Conservation (phyloP, 2,113 vertebrate species). For the Oreochromis tanganicae region DNA sequence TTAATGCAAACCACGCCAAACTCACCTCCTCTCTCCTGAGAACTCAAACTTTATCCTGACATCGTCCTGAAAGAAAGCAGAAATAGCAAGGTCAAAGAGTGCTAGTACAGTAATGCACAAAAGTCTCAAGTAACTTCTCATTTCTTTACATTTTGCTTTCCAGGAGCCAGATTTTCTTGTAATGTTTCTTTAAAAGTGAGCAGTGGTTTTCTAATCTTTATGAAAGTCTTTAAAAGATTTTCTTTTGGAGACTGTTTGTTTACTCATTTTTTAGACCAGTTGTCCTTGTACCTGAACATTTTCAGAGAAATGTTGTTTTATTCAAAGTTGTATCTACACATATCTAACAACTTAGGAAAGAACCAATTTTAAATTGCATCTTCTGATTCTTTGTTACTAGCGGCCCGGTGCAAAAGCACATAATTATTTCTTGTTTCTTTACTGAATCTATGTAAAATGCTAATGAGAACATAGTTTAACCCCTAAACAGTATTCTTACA, state of each 20-base stretch:
- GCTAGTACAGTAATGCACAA: neutral
- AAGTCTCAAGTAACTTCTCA: neutral
- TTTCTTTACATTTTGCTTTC: neutral
- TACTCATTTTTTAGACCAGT: neutral
- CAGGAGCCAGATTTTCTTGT: neutral
- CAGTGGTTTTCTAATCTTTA: neutral
- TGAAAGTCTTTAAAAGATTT: neutral
- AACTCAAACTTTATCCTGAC: conserved; percentile 97
- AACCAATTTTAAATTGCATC: fast-evolving
- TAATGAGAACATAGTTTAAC: neutral
- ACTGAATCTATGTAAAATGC: fast-evolving
- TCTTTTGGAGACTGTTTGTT: neutral
- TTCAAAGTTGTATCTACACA: neutral
- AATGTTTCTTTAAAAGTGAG: fast-evolving
- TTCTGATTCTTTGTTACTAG: neutral
- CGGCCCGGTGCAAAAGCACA: fast-evolving
- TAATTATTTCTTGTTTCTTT: neutral
- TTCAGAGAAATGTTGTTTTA: neutral
- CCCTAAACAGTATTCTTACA: neutral
- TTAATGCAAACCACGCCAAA: neutral
- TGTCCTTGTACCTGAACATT: neutral
- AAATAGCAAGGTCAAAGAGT: neutral
- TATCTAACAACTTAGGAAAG: neutral
- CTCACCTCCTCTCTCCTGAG: conserved; percentile 88
- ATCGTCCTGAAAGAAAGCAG: conserved; percentile 76